These are phyloP conservation scores for Caligus rogercresseyi DNA, from an alignment of 1,140 invertebrate species.

Conservation along the genomic window DNA sequence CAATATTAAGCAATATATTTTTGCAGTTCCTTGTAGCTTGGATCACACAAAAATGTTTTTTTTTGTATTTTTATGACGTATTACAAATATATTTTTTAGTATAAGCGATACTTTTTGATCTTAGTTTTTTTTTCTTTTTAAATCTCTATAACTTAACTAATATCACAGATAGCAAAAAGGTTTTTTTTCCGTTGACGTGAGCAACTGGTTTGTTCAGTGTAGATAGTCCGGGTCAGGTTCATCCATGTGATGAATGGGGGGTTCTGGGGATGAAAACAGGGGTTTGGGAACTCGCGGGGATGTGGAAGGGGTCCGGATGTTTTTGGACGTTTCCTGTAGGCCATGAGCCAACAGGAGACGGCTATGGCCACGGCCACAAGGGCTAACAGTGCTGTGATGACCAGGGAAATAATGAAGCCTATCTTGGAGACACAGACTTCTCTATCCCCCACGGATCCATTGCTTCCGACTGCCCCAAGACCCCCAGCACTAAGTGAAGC, in stretches of 20 bases:
- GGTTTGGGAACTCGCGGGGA: slow-evolving; percentile 87
- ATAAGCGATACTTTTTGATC: background rate
- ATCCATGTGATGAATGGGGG: slow-evolving; percentile 36
- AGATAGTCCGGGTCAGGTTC: slow-evolving; percentile 60
- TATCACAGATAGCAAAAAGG: background rate
- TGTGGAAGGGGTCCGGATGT: slow-evolving; percentile 71
- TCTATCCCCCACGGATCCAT: slow-evolving; percentile 37
- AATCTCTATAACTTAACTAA: background rate
- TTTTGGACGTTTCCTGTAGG: slow-evolving; percentile 65
- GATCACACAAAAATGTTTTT: background rate
- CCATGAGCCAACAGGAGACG: slow-evolving; percentile 84
- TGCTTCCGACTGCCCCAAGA: background rate
- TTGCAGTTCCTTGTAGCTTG: background rate
- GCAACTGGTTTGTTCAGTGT: slow-evolving; percentile 23
- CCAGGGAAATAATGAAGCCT: slow-evolving; percentile 72
- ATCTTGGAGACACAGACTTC: slow-evolving; percentile 84
- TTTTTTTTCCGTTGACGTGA: background rate
- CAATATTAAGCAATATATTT: background rate
- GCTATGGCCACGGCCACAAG: slow-evolving; percentile 79
- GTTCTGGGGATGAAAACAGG: slow-evolving; percentile 62
- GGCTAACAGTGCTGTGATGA: slow-evolving; percentile 72
- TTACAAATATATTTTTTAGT: too few relatives aligned
- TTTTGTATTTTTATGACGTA: background rate
- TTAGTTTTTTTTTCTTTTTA: background rate
- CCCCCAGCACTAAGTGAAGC: slow-evolving; percentile 36